A percentile compares a stretch with the other conserved stretches of the same genome.
Conservation (phyloP, 2,888 invertebrate species). For the Pandemis cinnamomeana region DNA sequence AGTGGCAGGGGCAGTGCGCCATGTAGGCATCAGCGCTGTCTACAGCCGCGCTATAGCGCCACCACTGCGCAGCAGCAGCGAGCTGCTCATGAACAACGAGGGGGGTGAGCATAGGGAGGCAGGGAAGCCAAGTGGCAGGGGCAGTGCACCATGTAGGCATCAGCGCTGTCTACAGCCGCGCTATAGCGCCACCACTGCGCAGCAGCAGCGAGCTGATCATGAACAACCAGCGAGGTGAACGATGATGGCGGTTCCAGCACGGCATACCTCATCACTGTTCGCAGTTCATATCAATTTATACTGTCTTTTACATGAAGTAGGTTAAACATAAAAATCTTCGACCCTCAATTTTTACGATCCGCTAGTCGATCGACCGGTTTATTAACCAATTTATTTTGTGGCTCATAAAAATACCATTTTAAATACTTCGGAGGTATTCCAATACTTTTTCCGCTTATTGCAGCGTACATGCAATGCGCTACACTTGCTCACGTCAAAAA, state of each 20-base stretch:
- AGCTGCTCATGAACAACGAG: constrained; percentile 49
- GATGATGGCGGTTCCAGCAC: background rate
- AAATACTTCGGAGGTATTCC: too few species aligned
- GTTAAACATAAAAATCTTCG: constrained; percentile 2
- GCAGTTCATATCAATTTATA: background rate
- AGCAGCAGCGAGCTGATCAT: constrained; percentile 57
- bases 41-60: background rate
- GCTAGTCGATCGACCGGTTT: background rate
- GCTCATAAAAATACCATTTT: constrained; percentile 4
- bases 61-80: constrained; percentile 49
- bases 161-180: background rate
- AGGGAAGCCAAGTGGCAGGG: background rate
- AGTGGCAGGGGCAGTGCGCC: background rate
- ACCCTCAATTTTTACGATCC: constrained; percentile 1
- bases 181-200: background rate
- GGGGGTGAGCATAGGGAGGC: background rate
- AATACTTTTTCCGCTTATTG: too few species aligned
- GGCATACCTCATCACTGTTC: background rate
- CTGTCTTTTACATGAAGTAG: background rate
- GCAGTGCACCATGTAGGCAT: background rate
- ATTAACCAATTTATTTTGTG: constrained; percentile 1
- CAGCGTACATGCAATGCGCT: too few species aligned
- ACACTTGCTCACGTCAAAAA: too few species aligned
- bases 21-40: background rate
- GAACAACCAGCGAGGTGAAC: background rate